phyloP scores from a whole-genome alignment of 2,888 invertebrate species.

The Capitulum mitella region DNA sequence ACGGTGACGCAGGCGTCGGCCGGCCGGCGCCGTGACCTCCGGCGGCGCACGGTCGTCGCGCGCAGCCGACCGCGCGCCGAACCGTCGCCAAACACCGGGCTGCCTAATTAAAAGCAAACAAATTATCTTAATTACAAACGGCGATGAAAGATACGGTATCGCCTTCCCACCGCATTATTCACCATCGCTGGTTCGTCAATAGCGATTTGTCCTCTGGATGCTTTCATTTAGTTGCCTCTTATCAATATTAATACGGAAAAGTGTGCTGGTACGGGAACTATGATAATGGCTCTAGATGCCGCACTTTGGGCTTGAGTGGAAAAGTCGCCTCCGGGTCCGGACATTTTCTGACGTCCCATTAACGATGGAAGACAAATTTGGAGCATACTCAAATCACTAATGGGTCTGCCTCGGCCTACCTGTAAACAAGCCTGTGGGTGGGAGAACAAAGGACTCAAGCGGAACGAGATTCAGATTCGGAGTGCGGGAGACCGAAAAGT shows the following conservation, averaged over 20 bases:
- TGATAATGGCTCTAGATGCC: not conserved
- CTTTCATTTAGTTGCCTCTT: conserved; percentile 6
- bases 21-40: too few relatives aligned
- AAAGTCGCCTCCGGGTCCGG: not conserved
- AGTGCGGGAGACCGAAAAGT: too few relatives aligned
- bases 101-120: conserved; percentile 11
- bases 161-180: not conserved
- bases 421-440: not conserved
- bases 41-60: not conserved
- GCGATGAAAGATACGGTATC: not conserved
- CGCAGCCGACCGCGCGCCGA: not conserved
- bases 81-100: not conserved
- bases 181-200: not conserved
- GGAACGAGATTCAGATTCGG: too few relatives aligned
- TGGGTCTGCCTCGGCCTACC: not conserved
- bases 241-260: conserved; percentile 11
- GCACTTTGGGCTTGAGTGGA: not conserved
- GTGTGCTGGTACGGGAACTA: not conserved
- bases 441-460: not conserved
- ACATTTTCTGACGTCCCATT: conserved; percentile 22
- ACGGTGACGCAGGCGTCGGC: too few relatives aligned
- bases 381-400: not conserved
- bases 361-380: conserved; percentile 15
- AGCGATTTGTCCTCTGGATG: not conserved
- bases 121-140: conserved; percentile 20